Percentiles rank a stretch among this genome's conserved stretches.
Conservation (phyloP, 2,797 vertebrate species). For the Microctenopoma stevenorrisi region DNA sequence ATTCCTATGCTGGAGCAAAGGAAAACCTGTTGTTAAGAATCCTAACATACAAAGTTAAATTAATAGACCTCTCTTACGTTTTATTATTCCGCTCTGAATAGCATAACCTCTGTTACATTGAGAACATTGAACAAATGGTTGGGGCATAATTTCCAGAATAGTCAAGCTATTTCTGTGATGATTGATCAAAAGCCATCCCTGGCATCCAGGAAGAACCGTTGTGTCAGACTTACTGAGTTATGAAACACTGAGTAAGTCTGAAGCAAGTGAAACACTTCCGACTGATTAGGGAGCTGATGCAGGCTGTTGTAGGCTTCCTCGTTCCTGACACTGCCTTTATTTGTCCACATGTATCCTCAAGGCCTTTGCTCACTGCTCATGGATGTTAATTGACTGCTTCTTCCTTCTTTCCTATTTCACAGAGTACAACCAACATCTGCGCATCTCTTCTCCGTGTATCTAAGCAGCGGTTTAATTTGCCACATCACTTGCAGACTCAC, state of each 20-base stretch:
- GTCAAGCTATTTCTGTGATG: not conserved
- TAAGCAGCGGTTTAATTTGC: slow-evolving; percentile 41
- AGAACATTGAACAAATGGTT: not conserved
- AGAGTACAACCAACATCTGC: slow-evolving; percentile 53
- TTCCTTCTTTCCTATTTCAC: slow-evolving; percentile 25
- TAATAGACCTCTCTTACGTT: not conserved
- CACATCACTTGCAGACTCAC: not conserved
- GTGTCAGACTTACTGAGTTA: not conserved
- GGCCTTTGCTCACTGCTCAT: slow-evolving; percentile 21
- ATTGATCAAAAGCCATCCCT: not conserved
- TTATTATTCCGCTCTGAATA: not conserved
- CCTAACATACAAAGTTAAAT: not conserved
- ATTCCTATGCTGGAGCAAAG: not conserved
- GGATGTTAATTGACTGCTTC: slow-evolving; percentile 46
- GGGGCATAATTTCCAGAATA: slow-evolving; percentile 5
- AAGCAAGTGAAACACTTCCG: not conserved
- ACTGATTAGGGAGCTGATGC: slow-evolving; percentile 10
- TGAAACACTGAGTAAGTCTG: not conserved
- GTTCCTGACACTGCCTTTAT: slow-evolving; percentile 27
- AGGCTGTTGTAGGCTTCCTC: slow-evolving; percentile 13
- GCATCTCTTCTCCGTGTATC: slow-evolving; percentile 24
- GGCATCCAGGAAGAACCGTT: not conserved
- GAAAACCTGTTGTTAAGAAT: not conserved
- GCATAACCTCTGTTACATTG: not conserved
- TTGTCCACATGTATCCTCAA: slow-evolving; percentile 34